phyloP scores from a whole-genome alignment of 2,113 vertebrate species.

The Tragelaphus buxtoni region DNA sequence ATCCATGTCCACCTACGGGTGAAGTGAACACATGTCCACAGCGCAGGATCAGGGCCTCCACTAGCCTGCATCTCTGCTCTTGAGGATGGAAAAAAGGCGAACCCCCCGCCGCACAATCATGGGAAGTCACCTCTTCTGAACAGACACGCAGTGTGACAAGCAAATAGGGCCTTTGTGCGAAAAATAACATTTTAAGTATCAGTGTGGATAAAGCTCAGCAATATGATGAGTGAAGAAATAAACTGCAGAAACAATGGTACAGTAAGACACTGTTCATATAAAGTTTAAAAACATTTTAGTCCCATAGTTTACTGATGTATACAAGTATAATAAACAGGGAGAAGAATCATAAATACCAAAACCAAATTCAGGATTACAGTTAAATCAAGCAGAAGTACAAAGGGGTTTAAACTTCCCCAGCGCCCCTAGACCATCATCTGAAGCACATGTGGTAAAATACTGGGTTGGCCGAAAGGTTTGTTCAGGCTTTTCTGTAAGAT shows the following conservation, averaged over 20 bases:
- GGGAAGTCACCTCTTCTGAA: neutral
- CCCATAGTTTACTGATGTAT: neutral
- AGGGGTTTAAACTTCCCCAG: neutral
- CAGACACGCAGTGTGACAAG: neutral
- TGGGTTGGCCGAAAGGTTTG: neutral
- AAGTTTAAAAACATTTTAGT: neutral
- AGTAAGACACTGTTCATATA: neutral
- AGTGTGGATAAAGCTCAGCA: neutral
- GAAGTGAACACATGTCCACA: neutral
- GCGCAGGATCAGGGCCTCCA: neutral
- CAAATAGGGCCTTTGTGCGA: neutral
- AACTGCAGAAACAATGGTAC: neutral
- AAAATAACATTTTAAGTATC: neutral
- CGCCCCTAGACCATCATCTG: neutral
- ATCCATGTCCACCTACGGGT: neutral
- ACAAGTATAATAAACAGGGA: neutral
- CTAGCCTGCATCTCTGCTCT: neutral
- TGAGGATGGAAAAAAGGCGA: neutral
- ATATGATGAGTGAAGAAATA: neutral
- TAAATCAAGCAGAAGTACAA: neutral
- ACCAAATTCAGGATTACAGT: neutral
- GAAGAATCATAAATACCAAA: neutral
- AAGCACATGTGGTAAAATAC: neutral
- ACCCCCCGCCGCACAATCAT: neutral
- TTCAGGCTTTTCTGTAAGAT: neutral